Conservation (phyloP, 2,113 vertebrate genomes). For the Dinomys branickii region DNA sequence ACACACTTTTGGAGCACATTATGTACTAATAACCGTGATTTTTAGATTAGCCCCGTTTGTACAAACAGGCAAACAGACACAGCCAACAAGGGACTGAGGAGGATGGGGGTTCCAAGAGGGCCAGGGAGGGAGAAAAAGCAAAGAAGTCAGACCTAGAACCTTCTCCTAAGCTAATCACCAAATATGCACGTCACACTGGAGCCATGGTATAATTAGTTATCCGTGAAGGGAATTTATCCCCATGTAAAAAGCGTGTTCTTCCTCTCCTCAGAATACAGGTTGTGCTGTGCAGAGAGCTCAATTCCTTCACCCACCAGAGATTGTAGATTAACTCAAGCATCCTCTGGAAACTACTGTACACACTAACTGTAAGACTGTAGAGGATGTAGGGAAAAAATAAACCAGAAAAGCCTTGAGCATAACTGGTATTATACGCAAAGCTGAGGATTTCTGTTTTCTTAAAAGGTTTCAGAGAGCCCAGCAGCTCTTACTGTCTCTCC, state of each 20-base stretch:
- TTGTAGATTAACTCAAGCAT: neutral
- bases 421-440: neutral
- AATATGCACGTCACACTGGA: neutral
- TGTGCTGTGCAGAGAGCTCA: neutral
- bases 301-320: neutral
- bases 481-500: neutral
- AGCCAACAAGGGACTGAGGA: neutral
- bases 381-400: neutral
- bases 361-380: slow-evolving; percentile 1
- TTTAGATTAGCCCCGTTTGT: neutral
- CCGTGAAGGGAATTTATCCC: neutral
- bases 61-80: neutral
- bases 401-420: neutral
- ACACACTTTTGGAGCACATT: neutral
- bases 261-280: neutral
- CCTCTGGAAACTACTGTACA: neutral
- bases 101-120: neutral
- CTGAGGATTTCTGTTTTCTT: neutral
- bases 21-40: slow-evolving; percentile 11
- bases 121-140: neutral
- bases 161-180: neutral
- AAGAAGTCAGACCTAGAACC: neutral
- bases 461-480: slow-evolving; percentile 37
- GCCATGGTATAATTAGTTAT: neutral
- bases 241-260: neutral